Conservation (phyloP, 2,797 vertebrate species). For the Champsocephalus esox region DNA sequence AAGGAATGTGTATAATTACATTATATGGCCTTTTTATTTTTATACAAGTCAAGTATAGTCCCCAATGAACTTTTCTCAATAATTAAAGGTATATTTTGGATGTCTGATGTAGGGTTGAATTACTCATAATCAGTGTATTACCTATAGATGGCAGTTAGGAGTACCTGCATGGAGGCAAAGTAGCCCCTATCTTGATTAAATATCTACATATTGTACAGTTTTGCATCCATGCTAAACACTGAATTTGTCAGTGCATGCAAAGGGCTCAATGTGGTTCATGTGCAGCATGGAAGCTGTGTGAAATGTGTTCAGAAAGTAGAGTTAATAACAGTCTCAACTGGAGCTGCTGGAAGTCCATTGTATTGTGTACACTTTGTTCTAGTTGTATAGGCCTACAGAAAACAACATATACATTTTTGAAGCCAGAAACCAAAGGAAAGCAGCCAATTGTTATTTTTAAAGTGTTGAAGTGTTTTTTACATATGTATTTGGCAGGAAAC, state of each 20-base stretch:
- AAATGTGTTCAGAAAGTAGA: not conserved
- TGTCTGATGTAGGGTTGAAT: too few relatives aligned
- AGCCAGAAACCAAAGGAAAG: constrained; percentile 9
- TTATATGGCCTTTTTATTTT: not conserved
- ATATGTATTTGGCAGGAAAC: constrained; percentile 33
- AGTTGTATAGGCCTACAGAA: not conserved
- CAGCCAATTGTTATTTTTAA: constrained; percentile 26
- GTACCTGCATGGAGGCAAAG: too few relatives aligned
- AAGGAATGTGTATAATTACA: not conserved
- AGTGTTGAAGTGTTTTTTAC: constrained; percentile 2
- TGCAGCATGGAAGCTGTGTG: not conserved
- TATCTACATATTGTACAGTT: too few relatives aligned
- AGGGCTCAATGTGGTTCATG: not conserved
- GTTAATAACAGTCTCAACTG: not conserved
- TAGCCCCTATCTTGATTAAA: too few relatives aligned
- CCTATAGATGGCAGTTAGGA: too few relatives aligned
- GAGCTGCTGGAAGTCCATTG: not conserved
- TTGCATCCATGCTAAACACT: too few relatives aligned
- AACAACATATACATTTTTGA: not conserved
- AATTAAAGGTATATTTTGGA: not conserved
- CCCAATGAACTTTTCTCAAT: not conserved
- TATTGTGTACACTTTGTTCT: not conserved
- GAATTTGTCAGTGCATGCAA: too few relatives aligned
- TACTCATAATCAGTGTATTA: too few relatives aligned
- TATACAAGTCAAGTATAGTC: not conserved